Conservation (phyloP, 1,140 invertebrate genomes). For the Diabrotica undecimpunctata region DNA sequence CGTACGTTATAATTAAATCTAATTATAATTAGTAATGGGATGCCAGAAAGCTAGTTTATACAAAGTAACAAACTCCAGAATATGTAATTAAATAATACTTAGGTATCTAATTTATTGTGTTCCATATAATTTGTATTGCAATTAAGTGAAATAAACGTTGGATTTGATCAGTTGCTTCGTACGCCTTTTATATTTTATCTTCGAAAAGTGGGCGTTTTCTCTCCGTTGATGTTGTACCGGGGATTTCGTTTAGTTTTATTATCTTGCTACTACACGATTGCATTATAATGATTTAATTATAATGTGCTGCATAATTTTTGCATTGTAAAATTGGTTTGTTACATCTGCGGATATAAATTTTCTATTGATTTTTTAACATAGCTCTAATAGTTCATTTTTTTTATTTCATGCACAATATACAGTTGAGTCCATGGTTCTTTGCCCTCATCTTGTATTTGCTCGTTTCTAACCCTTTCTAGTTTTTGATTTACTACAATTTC, state of each 20-base stretch:
- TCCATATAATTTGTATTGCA: conserved; percentile 42
- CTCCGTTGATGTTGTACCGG: not conserved
- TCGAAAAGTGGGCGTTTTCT: conserved; percentile 31
- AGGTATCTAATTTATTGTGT: conserved; percentile 45
- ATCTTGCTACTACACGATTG: conserved; percentile 9
- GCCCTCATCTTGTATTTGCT: too few species aligned
- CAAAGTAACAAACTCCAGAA: conserved; percentile 14
- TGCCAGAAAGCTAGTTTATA: conserved; percentile 28
- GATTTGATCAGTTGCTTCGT: conserved; percentile 37
- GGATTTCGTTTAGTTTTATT: conserved; percentile 13
- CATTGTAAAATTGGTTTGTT: too few species aligned
- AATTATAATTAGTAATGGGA: conserved; percentile 29
- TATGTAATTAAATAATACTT: conserved; percentile 45
- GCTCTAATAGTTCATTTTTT: too few species aligned
- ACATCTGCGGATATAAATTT: too few species aligned
- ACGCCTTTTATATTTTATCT: conserved; percentile 40
- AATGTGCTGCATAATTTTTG: not conserved
- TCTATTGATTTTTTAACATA: too few species aligned
- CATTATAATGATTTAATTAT: conserved; percentile 1
- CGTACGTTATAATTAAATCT: conserved; percentile 25
- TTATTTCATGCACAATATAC: too few species aligned
- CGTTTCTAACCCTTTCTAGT: too few species aligned
- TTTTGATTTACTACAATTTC: too few species aligned
- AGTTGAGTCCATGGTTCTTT: too few species aligned
- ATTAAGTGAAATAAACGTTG: conserved; percentile 41